Evolutionary conservation across 2,888 invertebrate genomes (phyloP).

Genomic region (Ornithoptera priamus): DNA sequence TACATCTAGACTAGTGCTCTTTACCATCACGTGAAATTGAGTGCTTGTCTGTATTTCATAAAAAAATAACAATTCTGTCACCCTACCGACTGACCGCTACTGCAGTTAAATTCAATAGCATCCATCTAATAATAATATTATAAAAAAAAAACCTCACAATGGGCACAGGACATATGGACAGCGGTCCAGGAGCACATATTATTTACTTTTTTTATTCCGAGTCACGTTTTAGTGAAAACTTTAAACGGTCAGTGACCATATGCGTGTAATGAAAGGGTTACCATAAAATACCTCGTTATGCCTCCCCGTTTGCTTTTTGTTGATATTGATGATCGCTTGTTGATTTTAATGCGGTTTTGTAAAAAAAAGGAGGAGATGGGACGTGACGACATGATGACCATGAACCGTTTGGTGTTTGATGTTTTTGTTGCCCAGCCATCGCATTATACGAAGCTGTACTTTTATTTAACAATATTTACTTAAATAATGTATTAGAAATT

Average conservation of each 20-base stretch:
- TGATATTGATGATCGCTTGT: conserved; percentile 33
- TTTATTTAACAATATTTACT: too few relatives aligned
- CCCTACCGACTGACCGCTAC: conserved; percentile 50
- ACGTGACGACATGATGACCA: conserved; percentile 24
- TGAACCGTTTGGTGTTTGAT: neutral
- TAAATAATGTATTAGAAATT: too few relatives aligned
- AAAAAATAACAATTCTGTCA: conserved; percentile 33
- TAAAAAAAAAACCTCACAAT: conserved; percentile 46
- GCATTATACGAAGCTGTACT: neutral
- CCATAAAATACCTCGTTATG: conserved; percentile 41
- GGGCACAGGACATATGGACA: conserved; percentile 51
- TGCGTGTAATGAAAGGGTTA: conserved; percentile 38
- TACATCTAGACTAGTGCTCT: too few relatives aligned
- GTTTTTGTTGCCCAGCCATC: neutral
- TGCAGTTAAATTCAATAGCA: conserved; percentile 43
- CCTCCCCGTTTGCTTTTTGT: conserved; percentile 55
- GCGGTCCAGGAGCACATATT: conserved; percentile 43
- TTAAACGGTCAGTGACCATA: conserved; percentile 47
- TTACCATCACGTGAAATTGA: too few relatives aligned
- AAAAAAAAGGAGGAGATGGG: conserved; percentile 5
- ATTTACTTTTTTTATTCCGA: conserved; percentile 38
- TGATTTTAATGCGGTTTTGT: conserved; percentile 28
- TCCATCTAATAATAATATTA: conserved; percentile 54
- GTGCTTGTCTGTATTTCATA: neutral
- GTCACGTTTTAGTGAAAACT: conserved; percentile 47